Evolutionary conservation across 2,113 vertebrate species (phyloP).

Genomic region (Phrynocephalus versicolor): DNA sequence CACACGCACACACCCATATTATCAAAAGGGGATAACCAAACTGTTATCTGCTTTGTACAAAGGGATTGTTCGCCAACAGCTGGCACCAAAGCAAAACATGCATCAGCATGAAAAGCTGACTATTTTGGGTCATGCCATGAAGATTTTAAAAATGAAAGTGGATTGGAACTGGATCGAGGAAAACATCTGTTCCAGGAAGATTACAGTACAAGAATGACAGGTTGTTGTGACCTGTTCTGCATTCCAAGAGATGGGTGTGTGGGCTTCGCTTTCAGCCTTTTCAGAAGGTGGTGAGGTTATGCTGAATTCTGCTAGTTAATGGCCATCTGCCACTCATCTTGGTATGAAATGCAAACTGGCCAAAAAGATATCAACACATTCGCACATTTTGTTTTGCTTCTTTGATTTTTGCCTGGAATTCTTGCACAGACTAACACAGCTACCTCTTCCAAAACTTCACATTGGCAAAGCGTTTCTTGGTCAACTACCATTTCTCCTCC

Average conservation of each 20-base stretch:
- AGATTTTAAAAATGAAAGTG: not conserved
- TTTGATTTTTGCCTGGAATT: too few relatives aligned
- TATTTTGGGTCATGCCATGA: slow-evolving; percentile 19
- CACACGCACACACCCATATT: slow-evolving; percentile 44
- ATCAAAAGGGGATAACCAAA: slow-evolving; percentile 45
- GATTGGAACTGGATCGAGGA: slow-evolving; percentile 57
- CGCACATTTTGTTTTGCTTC: too few relatives aligned
- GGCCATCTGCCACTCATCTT: slow-evolving; percentile 55
- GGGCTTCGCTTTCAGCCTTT: slow-evolving; percentile 48
- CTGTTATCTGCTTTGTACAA: slow-evolving; percentile 27
- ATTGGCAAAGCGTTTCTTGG: slow-evolving; percentile 9
- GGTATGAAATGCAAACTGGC: slow-evolving; percentile 59
- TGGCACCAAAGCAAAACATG: slow-evolving; percentile 39
- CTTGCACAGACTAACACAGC: too few relatives aligned
- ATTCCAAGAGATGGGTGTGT: slow-evolving; percentile 41
- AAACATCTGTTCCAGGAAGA: slow-evolving; percentile 58
- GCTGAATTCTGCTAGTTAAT: slow-evolving; percentile 24
- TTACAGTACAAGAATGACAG: slow-evolving; percentile 55
- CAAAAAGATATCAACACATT: too few relatives aligned
- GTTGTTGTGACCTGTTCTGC: slow-evolving; percentile 52
- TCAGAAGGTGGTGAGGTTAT: slow-evolving; percentile 54
- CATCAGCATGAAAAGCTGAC: slow-evolving; percentile 31
- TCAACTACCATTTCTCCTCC: not conserved
- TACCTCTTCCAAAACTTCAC: too few relatives aligned
- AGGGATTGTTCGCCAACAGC: slow-evolving; percentile 1